phyloP scores from a whole-genome alignment of 2,888 invertebrate species.

The Zeuzera pyrina region DNA sequence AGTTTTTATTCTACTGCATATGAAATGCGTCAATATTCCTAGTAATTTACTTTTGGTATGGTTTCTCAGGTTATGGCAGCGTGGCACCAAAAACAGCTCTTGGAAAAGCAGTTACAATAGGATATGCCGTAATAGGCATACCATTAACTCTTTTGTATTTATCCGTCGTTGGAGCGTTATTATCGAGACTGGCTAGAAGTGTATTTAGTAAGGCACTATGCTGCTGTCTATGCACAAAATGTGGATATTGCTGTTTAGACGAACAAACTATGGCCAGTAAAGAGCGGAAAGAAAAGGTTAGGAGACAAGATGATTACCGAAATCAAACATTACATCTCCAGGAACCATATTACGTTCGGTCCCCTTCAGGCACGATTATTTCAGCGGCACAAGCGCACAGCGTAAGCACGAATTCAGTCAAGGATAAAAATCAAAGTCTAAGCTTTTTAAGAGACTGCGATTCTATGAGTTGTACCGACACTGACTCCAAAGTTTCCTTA shows the following conservation, averaged over 20 bases:
- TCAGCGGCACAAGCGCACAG: slow-evolving; percentile 67
- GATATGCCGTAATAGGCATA: slow-evolving; percentile 89
- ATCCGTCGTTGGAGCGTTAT: slow-evolving; percentile 88
- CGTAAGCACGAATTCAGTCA: slow-evolving; percentile 50
- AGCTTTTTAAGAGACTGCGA: slow-evolving; percentile 66
- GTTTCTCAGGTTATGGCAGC: slow-evolving; percentile 89
- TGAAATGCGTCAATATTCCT: neutral
- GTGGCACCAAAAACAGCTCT: slow-evolving; percentile 92
- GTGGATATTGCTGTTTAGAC: slow-evolving; percentile 90
- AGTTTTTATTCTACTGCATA: slow-evolving; percentile 2
- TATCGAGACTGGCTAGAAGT: slow-evolving; percentile 86
- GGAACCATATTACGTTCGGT: slow-evolving; percentile 80
- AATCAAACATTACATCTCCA: slow-evolving; percentile 76
- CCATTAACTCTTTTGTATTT: slow-evolving; percentile 90
- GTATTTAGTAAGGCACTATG: slow-evolving; percentile 87
- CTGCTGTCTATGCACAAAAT: slow-evolving; percentile 90
- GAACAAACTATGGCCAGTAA: slow-evolving; percentile 87
- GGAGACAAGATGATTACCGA: slow-evolving; percentile 77
- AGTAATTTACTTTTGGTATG: slow-evolving; percentile 9
- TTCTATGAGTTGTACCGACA: slow-evolving; percentile 76
- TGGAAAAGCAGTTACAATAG: slow-evolving; percentile 93
- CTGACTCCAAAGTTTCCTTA: slow-evolving; percentile 79
- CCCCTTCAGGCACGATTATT: slow-evolving; percentile 67
- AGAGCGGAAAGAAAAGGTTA: slow-evolving; percentile 83
- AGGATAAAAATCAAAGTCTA: slow-evolving; percentile 56